A percentile compares a stretch with the other conserved stretches of the same genome.
phyloP scores from a whole-genome alignment of 2,888 invertebrate genomes.

The Sipha maydis region DNA sequence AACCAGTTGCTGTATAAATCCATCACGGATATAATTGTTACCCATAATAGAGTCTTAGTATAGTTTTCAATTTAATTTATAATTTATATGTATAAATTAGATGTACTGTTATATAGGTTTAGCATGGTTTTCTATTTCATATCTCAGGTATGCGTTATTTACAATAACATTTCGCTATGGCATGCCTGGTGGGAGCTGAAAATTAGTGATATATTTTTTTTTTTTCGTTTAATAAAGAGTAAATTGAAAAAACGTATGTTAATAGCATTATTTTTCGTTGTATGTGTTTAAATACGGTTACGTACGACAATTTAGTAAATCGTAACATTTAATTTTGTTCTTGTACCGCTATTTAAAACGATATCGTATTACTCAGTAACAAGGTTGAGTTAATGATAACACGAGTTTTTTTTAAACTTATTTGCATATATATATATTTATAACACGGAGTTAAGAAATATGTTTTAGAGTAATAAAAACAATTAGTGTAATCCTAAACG shows the following conservation, averaged over 20 bases:
- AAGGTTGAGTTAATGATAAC: slow-evolving; percentile 21
- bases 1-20: too few relatives aligned
- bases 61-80: too few relatives aligned
- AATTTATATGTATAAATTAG: too few relatives aligned
- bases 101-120: not conserved
- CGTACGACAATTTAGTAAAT: not conserved
- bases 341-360: not conserved
- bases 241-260: not conserved
- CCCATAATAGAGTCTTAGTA: too few relatives aligned
- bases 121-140: not conserved
- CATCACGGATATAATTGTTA: too few relatives aligned
- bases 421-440: slow-evolving; percentile 30
- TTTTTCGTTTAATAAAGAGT: not conserved
- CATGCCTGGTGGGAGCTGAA: not conserved
- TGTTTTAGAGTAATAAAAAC: slow-evolving; percentile 25
- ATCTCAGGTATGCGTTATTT: not conserved
- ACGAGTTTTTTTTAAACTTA: not conserved
- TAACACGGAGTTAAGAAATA: not conserved
- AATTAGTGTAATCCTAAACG: slow-evolving; percentile 38
- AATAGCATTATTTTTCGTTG: not conserved
- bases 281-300: not conserved
- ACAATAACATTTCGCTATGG: not conserved
- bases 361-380: slow-evolving; percentile 26
- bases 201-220: not conserved
- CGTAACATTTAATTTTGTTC: slow-evolving; percentile 5